phyloP scores from a whole-genome alignment of 2,888 invertebrate species.

The Drosophila prostipennis region DNA sequence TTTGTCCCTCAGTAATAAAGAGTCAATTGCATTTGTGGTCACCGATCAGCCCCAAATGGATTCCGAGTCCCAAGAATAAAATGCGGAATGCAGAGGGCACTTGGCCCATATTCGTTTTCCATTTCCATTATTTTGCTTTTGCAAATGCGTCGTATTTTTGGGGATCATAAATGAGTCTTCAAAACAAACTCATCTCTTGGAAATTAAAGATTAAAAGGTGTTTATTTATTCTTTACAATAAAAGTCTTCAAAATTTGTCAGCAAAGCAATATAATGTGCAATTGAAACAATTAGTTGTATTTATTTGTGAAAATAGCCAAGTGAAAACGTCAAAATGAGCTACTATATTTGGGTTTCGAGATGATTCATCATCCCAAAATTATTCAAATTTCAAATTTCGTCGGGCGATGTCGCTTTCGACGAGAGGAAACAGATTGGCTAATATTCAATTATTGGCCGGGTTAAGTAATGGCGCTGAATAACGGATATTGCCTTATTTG shows the following conservation, averaged over 20 bases:
- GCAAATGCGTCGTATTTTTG: background rate
- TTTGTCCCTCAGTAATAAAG: conserved; percentile 14
- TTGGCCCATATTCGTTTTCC: conserved; percentile 1
- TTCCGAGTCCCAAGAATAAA: background rate
- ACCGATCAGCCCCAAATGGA: background rate
- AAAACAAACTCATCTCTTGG: background rate
- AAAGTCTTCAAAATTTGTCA: background rate
- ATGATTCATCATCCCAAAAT: conserved; percentile 16
- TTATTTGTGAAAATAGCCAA: conserved; percentile 21
- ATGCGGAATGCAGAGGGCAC: background rate
- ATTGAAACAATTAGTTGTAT: conserved; percentile 32
- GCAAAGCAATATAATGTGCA: conserved; percentile 13
- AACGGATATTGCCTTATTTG: conserved; percentile 40
- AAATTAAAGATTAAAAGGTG: no score
- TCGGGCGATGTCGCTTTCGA: conserved; percentile 7
- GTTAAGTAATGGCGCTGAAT: conserved; percentile 11
- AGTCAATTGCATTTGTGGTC: conserved; percentile 1
- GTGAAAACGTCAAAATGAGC: conserved; percentile 14
- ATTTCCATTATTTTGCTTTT: background rate
- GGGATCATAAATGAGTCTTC: background rate
- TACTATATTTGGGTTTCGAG: conserved; percentile 1
- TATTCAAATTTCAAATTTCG: background rate
- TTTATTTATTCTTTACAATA: background rate
- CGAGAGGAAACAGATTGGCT: background rate
- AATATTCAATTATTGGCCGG: conserved; percentile 4